These are phyloP conservation scores for Oriolus oriolus DNA, from an alignment of 2,113 vertebrate species.

Conservation along the genomic window DNA sequence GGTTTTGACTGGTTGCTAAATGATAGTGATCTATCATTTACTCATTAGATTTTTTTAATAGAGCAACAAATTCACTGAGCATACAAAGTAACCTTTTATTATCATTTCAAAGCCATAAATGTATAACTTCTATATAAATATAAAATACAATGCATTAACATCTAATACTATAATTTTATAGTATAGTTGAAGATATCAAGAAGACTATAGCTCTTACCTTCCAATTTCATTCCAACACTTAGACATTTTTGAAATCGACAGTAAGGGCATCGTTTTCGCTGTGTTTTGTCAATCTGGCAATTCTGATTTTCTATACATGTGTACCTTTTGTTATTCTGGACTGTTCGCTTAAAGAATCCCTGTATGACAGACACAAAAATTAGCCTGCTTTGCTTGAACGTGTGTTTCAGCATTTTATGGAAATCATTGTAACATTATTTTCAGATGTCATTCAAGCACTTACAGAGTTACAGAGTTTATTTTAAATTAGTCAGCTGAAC, in stretches of 20 bases:
- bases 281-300: slow-evolving; percentile 99
- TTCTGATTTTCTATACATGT: slow-evolving; percentile 99
- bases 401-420: not conserved
- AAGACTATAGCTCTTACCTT: slow-evolving; percentile 81
- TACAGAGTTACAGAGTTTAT: not conserved
- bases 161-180: not conserved
- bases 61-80: not conserved
- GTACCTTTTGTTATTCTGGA: slow-evolving; percentile 99
- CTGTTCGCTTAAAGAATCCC: slow-evolving; percentile 99
- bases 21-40: not conserved
- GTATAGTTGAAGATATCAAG: not conserved
- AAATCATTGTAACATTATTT: slow-evolving; percentile 6
- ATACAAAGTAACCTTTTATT: not conserved
- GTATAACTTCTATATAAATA: not conserved
- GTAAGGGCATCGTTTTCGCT: slow-evolving; percentile 97
- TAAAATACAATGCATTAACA: not conserved
- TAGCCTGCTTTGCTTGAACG: not conserved
- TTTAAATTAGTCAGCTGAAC: slow-evolving; percentile 14
- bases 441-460: not conserved
- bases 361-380: slow-evolving; percentile 74
- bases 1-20: not conserved
- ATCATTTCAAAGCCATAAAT: not conserved
- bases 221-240: slow-evolving; percentile 97
- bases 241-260: slow-evolving; percentile 99
- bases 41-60: not conserved